Evolutionary conservation across 2,888 invertebrate species (phyloP).

Genomic region (Dioctria linearis): DNA sequence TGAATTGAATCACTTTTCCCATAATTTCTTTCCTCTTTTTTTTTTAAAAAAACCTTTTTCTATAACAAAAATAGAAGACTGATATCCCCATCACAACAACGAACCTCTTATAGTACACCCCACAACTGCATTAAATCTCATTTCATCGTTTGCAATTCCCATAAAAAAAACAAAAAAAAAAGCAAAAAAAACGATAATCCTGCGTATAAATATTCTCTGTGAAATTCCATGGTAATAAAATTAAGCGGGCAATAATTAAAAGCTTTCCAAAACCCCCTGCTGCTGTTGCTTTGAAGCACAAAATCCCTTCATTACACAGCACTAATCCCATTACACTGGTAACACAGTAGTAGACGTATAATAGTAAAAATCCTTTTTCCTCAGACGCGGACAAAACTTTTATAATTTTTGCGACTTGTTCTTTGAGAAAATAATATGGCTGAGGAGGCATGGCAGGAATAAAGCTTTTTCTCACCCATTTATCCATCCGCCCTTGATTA

Average conservation of each 20-base stretch:
- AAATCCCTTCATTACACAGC: constrained; percentile 25
- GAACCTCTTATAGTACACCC: too few species aligned
- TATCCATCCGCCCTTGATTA: constrained; percentile 1
- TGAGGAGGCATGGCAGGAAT: too few species aligned
- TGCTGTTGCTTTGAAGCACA: neutral
- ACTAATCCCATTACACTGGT: constrained; percentile 37
- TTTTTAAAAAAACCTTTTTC: too few species aligned
- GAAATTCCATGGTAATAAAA: constrained; percentile 19
- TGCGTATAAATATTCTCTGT: neutral
- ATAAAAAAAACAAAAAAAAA: too few species aligned
- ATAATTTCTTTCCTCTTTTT: too few species aligned
- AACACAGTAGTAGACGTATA: constrained; percentile 16
- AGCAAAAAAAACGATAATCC: too few species aligned
- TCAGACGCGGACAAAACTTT: constrained; percentile 14
- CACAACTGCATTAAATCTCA: too few species aligned
- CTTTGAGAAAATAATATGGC: neutral
- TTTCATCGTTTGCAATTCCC: too few species aligned
- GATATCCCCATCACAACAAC: too few species aligned
- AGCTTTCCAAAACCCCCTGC: constrained; percentile 8
- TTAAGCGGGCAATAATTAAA: constrained; percentile 25
- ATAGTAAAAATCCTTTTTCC: constrained; percentile 16
- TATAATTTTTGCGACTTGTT: constrained; percentile 19
- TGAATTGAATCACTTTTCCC: too few species aligned
- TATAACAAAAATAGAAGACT: too few species aligned
- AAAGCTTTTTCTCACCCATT: constrained; percentile 35